Conservation (phyloP, 2,113 vertebrate species). For the Oriolus oriolus region DNA sequence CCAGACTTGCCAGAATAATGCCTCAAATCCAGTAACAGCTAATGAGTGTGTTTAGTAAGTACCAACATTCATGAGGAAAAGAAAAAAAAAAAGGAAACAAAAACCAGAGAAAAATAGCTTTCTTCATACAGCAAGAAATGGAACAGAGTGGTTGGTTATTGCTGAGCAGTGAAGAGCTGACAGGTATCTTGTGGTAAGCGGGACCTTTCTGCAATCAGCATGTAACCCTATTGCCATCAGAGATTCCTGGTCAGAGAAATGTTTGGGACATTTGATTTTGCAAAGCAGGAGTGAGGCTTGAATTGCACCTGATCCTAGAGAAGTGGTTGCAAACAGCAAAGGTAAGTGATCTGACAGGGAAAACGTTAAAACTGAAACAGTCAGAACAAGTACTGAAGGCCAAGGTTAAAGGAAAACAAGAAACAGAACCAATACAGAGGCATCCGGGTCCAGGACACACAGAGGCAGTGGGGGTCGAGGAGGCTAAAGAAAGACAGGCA, state of each 20-base stretch:
- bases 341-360: neutral
- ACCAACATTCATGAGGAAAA: neutral
- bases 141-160: neutral
- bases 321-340: neutral
- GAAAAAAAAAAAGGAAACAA: fast-evolving
- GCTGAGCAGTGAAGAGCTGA: neutral
- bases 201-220: neutral
- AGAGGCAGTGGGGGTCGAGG: fast-evolving
- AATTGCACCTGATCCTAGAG: neutral
- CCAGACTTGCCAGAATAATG: neutral
- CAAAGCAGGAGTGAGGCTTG: neutral
- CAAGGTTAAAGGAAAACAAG: neutral
- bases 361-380: neutral
- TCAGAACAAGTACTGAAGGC: neutral
- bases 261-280: neutral
- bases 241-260: neutral
- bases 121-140: neutral
- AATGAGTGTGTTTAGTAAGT: neutral
- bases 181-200: neutral
- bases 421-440: neutral
- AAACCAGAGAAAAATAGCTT: neutral
- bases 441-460: neutral
- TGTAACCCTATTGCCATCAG: neutral
- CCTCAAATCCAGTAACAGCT: neutral
- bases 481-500: neutral